phyloP scores from a whole-genome alignment of 2,888 invertebrate species.

The Agrotis clavis region DNA sequence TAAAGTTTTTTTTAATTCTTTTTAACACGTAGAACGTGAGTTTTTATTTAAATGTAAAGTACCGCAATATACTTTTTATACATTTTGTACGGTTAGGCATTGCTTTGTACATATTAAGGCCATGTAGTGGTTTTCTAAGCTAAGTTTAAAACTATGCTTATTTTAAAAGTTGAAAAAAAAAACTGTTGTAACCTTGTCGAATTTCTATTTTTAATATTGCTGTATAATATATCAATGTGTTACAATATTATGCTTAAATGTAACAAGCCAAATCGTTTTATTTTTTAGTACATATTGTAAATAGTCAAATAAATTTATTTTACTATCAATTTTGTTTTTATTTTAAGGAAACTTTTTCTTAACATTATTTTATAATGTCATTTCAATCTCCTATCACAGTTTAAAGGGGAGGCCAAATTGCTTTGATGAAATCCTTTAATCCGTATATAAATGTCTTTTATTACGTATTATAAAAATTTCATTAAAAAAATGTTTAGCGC shows the following conservation, averaged over 20 bases:
- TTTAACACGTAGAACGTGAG: conserved; percentile 27
- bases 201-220: conserved; percentile 31
- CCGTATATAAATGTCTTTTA: too few relatives aligned
- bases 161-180: not conserved
- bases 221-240: conserved; percentile 35
- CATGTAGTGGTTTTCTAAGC: conserved; percentile 23
- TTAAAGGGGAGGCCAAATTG: too few relatives aligned
- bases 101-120: conserved; percentile 60
- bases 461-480: too few relatives aligned
- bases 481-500: too few relatives aligned
- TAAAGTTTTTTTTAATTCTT: conserved; percentile 19
- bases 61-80: conserved; percentile 31
- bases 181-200: conserved; percentile 21
- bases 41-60: conserved; percentile 49
- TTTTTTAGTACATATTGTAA: conserved; percentile 63
- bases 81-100: conserved; percentile 22
- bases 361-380: too few relatives aligned
- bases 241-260: conserved; percentile 51
- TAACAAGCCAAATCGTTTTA: conserved; percentile 62
- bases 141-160: conserved; percentile 38
- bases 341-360: too few relatives aligned
- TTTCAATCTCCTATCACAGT: too few relatives aligned
- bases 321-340: conserved; percentile 20
- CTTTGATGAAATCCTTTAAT: too few relatives aligned
- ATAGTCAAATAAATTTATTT: conserved; percentile 62